phyloP scores from a whole-genome alignment of 2,797 vertebrate species.

The Periophthalmus magnuspinnatus region DNA sequence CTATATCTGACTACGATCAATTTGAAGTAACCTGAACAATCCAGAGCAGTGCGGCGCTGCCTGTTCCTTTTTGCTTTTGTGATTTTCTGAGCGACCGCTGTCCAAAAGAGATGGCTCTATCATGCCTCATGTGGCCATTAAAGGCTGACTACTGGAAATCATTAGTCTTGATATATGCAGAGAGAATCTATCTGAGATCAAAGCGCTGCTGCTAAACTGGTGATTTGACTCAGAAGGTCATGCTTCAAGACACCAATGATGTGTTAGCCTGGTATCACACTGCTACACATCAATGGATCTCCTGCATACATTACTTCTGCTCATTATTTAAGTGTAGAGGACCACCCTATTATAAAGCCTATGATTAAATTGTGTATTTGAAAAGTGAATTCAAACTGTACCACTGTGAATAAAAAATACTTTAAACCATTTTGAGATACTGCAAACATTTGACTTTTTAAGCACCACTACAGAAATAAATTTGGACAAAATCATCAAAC shows the following conservation, averaged over 20 bases:
- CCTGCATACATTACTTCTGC: slow-evolving; percentile 8
- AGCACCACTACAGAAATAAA: too few relatives aligned
- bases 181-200: slow-evolving; percentile 31
- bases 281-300: neutral
- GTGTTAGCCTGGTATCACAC: slow-evolving; percentile 6
- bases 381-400: too few relatives aligned
- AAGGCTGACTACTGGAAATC: slow-evolving; percentile 26
- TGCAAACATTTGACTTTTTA: too few relatives aligned
- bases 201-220: slow-evolving; percentile 23
- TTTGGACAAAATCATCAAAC: too few relatives aligned
- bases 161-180: slow-evolving; percentile 23
- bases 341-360: neutral
- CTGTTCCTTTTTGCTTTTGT: neutral
- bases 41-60: slow-evolving; percentile 5
- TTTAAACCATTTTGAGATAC: too few relatives aligned
- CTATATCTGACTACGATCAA: slow-evolving; percentile 55
- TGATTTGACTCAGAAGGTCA: slow-evolving; percentile 32
- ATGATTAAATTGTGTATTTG: neutral
- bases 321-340: neutral
- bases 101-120: slow-evolving; percentile 16
- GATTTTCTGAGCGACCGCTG: slow-evolving; percentile 14
- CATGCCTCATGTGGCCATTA: slow-evolving; percentile 23
- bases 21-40: slow-evolving; percentile 21
- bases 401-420: too few relatives aligned
- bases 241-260: slow-evolving; percentile 1